Evolutionary conservation across 2,113 vertebrate genomes (phyloP).

Genomic region (Gasterosteus aculeatus): DNA sequence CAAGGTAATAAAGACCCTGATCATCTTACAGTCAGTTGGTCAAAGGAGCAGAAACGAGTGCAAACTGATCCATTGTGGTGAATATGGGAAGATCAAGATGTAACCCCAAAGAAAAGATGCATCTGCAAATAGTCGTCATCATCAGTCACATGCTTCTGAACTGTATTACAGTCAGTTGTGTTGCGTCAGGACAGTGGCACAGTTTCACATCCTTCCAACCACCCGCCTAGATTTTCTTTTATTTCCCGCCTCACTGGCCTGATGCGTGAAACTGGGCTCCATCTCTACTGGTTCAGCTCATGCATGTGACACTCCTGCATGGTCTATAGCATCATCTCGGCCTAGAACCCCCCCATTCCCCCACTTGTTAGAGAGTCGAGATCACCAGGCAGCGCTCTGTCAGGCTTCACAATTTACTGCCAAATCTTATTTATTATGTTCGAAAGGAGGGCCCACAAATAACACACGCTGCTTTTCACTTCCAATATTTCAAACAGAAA

Average conservation of each 20-base stretch:
- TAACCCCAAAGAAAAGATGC: neutral
- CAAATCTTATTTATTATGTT: conserved; percentile 8
- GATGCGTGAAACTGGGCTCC: conserved; percentile 7
- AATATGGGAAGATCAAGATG: neutral
- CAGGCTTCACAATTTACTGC: neutral
- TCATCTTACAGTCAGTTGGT: neutral
- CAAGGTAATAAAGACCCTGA: neutral
- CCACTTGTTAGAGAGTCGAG: conserved; percentile 7
- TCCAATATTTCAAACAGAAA: conserved; percentile 9
- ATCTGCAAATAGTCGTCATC: conserved; percentile 1
- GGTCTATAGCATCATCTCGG: conserved; percentile 32
- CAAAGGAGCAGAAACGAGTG: conserved; percentile 1
- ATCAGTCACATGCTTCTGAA: neutral
- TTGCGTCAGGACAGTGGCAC: neutral
- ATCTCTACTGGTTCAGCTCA: conserved; percentile 24
- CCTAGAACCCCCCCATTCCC: conserved; percentile 5
- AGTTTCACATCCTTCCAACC: neutral
- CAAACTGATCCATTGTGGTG: neutral
- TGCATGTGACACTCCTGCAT: conserved; percentile 13
- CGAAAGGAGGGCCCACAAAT: neutral
- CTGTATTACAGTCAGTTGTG: neutral
- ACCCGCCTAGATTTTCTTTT: neutral
- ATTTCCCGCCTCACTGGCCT: neutral
- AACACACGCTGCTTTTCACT: conserved; percentile 10
- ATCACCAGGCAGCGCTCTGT: conserved; percentile 18